Conservation (phyloP, 2,113 vertebrate genomes). For the Nycticorax nycticorax region DNA sequence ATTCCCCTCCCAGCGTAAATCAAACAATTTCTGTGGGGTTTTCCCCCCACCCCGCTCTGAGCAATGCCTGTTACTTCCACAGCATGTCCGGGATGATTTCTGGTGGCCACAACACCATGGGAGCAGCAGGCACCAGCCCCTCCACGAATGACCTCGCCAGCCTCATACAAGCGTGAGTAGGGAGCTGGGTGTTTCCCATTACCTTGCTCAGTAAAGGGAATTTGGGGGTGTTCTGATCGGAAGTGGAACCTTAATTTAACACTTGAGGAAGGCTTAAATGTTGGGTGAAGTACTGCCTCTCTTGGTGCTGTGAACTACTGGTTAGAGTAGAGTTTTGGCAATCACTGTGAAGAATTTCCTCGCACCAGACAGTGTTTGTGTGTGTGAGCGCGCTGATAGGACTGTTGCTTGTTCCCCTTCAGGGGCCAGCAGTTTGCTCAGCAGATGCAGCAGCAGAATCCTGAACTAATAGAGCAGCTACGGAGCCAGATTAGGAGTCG, state of each 20-base stretch:
- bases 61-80: background rate
- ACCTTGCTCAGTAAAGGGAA: no score
- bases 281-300: background rate
- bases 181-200: no score
- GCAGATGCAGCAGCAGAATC: slow-evolving; percentile 97
- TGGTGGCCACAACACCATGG: slow-evolving; percentile 79
- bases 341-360: fast-evolving
- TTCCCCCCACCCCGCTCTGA: background rate
- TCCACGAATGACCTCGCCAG: slow-evolving; percentile 86
- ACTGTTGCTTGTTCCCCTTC: background rate
- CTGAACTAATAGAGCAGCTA: slow-evolving; percentile 93
- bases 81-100: slow-evolving; percentile 98
- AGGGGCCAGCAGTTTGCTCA: slow-evolving; percentile 96
- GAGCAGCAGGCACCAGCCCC: slow-evolving; percentile 64
- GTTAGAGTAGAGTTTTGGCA: background rate
- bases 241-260: background rate
- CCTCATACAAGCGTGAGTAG: slow-evolving; percentile 94
- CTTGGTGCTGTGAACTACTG: background rate
- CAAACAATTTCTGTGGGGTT: background rate
- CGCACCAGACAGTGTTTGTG: background rate
- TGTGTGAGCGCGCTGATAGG: fast-evolving
- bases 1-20: background rate
- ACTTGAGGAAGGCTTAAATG: background rate
- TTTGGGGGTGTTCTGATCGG: background rate
- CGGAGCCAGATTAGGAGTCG: slow-evolving; percentile 91